A percentile compares a stretch with the other conserved stretches of the same genome.
These are phyloP conservation scores for Iselma pallidipennis DNA, from an alignment of 2,888 invertebrate species.

Conservation along the genomic window DNA sequence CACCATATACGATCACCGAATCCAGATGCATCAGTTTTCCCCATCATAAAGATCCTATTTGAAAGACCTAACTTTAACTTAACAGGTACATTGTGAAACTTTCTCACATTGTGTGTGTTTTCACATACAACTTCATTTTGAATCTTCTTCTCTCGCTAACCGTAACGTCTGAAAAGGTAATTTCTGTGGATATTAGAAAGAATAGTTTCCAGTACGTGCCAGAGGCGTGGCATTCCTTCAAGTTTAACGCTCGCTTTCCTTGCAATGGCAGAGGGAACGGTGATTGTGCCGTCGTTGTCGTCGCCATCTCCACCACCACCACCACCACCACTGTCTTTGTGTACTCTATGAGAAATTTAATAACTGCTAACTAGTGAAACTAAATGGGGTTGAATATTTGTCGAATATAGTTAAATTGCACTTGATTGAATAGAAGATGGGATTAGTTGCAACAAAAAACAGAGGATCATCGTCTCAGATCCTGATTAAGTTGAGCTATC, in stretches of 20 bases:
- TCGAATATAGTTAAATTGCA: not conserved
- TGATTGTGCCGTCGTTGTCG: not conserved
- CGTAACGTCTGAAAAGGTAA: not conserved
- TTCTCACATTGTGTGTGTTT: not conserved
- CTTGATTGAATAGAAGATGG: not conserved
- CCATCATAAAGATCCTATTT: no score
- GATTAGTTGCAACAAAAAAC: not conserved
- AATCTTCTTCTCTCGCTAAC: not conserved
- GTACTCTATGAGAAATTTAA: no score
- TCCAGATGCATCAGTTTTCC: no score
- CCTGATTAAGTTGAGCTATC: no score
- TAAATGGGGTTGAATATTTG: not conserved
- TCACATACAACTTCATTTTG: not conserved
- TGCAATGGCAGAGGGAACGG: not conserved
- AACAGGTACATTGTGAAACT: not conserved
- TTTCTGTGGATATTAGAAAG: constrained; percentile 1
- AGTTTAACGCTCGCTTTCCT: not conserved
- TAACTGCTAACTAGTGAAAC: no score
- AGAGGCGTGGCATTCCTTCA: constrained; percentile 2
- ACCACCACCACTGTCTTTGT: not conserved
- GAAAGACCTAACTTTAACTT: no score
- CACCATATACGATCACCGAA: no score
- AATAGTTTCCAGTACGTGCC: not conserved
- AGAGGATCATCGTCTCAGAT: not conserved
- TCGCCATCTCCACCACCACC: not conserved